Evolutionary conservation across 2,888 invertebrate genomes (phyloP).

Genomic region (Alcis repandata): DNA sequence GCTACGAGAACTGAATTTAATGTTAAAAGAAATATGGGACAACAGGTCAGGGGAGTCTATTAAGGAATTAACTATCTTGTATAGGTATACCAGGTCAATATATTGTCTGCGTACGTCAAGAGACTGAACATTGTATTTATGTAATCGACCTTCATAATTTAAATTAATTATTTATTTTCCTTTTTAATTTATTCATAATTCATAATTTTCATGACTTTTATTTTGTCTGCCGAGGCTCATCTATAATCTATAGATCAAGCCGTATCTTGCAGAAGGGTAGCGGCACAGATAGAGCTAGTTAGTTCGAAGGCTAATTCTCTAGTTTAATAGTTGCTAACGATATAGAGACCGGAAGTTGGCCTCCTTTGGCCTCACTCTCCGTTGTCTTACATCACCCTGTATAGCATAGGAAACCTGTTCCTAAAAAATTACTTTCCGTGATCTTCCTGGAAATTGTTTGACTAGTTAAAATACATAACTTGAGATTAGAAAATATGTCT

Average conservation of each 20-base stretch:
- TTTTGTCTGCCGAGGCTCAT: background rate
- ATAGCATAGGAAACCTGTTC: background rate
- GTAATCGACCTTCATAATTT: too few species aligned
- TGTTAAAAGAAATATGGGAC: too few species aligned
- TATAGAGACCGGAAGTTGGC: slow-evolving; percentile 55
- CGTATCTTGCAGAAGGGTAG: slow-evolving; percentile 31
- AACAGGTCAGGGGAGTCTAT: too few species aligned
- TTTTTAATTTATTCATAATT: background rate
- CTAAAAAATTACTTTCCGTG: background rate
- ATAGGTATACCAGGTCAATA: too few species aligned
- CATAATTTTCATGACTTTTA: too few species aligned
- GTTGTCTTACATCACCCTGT: slow-evolving; percentile 22
- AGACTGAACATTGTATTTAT: too few species aligned
- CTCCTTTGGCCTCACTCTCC: slow-evolving; percentile 7
- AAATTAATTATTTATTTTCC: background rate
- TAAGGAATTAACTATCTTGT: too few species aligned
- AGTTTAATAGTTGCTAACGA: slow-evolving; percentile 72
- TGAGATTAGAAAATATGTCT: too few species aligned
- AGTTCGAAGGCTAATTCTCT: slow-evolving; percentile 68
- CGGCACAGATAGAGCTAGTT: slow-evolving; percentile 61
- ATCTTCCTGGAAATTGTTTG: too few species aligned
- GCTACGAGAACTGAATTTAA: too few species aligned
- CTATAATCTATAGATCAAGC: slow-evolving; percentile 14
- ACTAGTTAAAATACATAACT: too few species aligned
- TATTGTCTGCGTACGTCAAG: too few species aligned